Base-by-base conservation (phyloP, 2,113 vertebrate species). In the Pelusios castaneus region DNA sequence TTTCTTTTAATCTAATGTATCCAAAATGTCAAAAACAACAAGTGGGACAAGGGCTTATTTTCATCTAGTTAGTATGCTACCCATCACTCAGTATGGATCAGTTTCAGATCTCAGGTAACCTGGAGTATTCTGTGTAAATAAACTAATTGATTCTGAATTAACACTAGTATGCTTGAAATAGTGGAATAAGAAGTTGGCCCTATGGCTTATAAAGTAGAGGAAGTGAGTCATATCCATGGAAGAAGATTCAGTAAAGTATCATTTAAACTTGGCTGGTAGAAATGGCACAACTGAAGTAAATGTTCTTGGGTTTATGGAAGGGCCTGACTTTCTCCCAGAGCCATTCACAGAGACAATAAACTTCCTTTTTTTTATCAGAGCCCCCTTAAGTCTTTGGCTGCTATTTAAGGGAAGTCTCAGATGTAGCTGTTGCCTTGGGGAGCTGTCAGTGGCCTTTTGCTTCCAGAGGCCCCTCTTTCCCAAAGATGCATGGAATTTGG, bases 321-420 rank as follows among this genome's bases (percentile, higher is more conserved):
- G 24, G 12, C 24, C 2, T 0, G 1, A 56, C 89, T 34, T 38
- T 38, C 38, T 10, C 19, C 63, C 19, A 38, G 81, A 73, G 14
- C n/a, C 8, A 11, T 14, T 10, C 0, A 0, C 51, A 52, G 60
- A n/a, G 60, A 34, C 60, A n/a, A 67, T n/a, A 17, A 34, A 17
- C 6, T n/a, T n/a, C 16, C 34, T 2, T 70, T 14, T 67, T 38
- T 38, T 70, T 22, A 41, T 73, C 22, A 43, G 34, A 67, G 60
- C 34, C 34, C 29, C 60, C 34, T 67, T 13, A 67, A 31, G 58
- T 14, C 34, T n/a, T 31, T n/a, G 34, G 34, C 16, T 67, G 17
- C 16, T 19, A 14, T 34, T 63, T 63, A 67, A n/a, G 16, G 58
- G 34, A 67, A 67, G 34, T n/a, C 60, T 67, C 60, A 67, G 60